Conservation (phyloP, 2,797 vertebrate genomes). For the Enteromius paludinosus region DNA sequence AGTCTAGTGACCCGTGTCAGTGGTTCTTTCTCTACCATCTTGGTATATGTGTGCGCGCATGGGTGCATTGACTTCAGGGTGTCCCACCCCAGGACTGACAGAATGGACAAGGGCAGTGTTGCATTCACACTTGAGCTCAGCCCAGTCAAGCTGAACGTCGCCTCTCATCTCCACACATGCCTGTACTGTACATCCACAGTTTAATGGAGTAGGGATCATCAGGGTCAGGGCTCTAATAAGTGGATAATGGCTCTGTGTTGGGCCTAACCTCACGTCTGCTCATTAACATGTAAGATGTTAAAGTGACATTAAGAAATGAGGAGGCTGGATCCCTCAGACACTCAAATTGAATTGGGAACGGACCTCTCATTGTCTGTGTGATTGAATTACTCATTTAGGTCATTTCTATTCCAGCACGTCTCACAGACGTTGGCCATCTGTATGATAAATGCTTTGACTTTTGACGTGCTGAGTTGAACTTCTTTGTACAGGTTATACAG, state of each 20-base stretch:
- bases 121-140: constrained; percentile 79
- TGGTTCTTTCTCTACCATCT: constrained; percentile 60
- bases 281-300: constrained; percentile 70
- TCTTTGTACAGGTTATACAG: background rate
- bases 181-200: constrained; percentile 58
- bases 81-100: constrained; percentile 66
- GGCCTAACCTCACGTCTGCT: constrained; percentile 67
- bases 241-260: constrained; percentile 74
- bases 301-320: constrained; percentile 69
- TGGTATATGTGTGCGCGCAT: constrained; percentile 55
- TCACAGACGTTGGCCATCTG: constrained; percentile 33
- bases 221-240: constrained; percentile 75
- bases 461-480: constrained; percentile 7
- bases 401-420: constrained; percentile 40
- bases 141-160: constrained; percentile 81
- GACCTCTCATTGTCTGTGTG: constrained; percentile 61
- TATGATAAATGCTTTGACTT: constrained; percentile 33
- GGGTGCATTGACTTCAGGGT: constrained; percentile 46
- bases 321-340: constrained; percentile 63
- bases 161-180: constrained; percentile 67
- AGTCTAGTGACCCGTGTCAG: constrained; percentile 70
- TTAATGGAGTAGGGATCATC: constrained; percentile 78
- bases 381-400: constrained; percentile 57
- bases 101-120: constrained; percentile 77
- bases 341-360: constrained; percentile 68